These are phyloP conservation scores for Nylanderia fulva DNA, from an alignment of 1,140 invertebrate genomes.

Conservation along the genomic window DNA sequence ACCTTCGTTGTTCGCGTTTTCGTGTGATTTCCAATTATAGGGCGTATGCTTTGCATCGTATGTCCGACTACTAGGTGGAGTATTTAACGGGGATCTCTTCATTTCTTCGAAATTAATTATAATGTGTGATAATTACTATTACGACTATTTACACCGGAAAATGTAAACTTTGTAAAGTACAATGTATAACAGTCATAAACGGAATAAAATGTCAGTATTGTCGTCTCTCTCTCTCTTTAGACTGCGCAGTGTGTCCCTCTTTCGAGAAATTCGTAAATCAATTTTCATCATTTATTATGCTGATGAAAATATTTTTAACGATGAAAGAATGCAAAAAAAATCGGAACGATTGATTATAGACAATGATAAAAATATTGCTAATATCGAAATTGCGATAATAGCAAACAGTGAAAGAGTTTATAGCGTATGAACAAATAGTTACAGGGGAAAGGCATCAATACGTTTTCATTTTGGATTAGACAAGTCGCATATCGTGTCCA, in stretches of 20 bases:
- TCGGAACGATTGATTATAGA: no score
- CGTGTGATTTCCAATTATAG: constrained; percentile 64
- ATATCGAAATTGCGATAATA: no score
- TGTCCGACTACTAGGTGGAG: constrained; percentile 50
- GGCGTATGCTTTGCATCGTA: constrained; percentile 17
- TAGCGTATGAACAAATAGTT: no score
- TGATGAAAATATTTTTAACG: no score
- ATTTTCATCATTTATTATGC: no score
- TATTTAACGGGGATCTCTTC: constrained; percentile 79
- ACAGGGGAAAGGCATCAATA: no score
- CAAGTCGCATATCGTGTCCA: no score
- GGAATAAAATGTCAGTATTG: background rate
- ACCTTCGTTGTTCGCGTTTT: constrained; percentile 60
- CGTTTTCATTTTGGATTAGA: no score
- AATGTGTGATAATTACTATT: background rate
- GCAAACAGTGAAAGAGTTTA: no score
- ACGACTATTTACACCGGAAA: background rate
- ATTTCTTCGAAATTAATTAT: constrained; percentile 54
- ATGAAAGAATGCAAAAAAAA: no score
- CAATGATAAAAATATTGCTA: no score
- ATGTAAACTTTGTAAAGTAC: background rate
- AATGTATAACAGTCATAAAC: background rate
- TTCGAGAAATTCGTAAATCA: no score
- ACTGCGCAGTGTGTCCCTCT: background rate
- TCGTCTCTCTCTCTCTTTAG: background rate